Conservation (phyloP, 1,140 invertebrate genomes). For the Paraescarpia echinospica region DNA sequence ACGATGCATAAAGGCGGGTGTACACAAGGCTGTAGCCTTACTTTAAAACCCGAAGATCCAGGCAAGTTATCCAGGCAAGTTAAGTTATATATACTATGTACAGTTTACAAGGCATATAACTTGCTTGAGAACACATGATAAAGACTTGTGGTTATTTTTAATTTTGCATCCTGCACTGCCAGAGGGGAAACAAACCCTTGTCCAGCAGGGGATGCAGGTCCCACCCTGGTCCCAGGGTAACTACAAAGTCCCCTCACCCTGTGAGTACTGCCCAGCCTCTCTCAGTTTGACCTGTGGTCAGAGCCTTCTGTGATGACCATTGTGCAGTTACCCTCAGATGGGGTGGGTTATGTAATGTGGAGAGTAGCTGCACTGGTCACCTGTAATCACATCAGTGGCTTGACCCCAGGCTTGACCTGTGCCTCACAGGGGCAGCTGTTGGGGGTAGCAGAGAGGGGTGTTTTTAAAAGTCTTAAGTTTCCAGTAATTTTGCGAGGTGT, state of each 20-base stretch:
- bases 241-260: not conserved
- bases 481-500: not conserved
- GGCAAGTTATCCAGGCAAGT: too few relatives aligned
- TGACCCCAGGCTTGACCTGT: not conserved
- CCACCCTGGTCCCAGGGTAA: not conserved
- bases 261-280: not conserved
- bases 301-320: not conserved
- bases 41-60: too few relatives aligned
- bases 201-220: not conserved
- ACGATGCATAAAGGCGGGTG: too few relatives aligned
- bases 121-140: not conserved
- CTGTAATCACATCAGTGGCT: constrained; percentile 4
- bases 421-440: not conserved
- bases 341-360: not conserved
- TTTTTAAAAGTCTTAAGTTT: not conserved
- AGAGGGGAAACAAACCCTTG: not conserved
- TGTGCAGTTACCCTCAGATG: not conserved
- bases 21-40: too few relatives aligned
- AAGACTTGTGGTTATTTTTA: not conserved
- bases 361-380: not conserved
- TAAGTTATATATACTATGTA: too few relatives aligned
- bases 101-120: not conserved
- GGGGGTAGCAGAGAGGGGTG: not conserved
- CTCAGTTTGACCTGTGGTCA: not conserved
- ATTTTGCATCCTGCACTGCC: not conserved